Base-by-base conservation (phyloP, 1,140 invertebrate species). In the Drosophila punjabiensis region DNA sequence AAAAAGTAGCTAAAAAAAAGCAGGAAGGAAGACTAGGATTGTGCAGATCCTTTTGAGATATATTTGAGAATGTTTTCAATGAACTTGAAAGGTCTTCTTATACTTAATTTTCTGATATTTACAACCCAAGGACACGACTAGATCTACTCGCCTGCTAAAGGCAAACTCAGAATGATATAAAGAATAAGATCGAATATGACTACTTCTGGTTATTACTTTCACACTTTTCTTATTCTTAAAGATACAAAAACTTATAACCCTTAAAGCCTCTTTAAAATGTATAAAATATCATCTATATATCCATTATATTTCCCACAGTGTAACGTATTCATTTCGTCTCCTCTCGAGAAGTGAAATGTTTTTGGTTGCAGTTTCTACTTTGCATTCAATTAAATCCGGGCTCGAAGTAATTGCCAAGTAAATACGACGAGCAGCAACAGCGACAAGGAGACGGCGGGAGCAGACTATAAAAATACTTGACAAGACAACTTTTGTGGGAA, bases 361-460 rank as follows among this genome's bases (percentile, higher is more conserved):
- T 74, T 61, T 33, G 69, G 53, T 73, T 74, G 68, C 68, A 74
- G 70, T 74, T 74, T 74, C 53, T 74, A 20, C 70, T 74, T 74
- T 74, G 70, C 68, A 74, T 74, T 74, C 70, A 74, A 74, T 74
- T 74, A 74, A 74, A 74, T 74, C 70, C 68, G 53, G 55, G 52
- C 70, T 60, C 56, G 70, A 74, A 74, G 68, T 74, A 74, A 74
- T 74, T 74, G 70, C 70, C 70, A 74, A 74, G 70, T 74, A 74
- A 74, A 74, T 73, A 73, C 68, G 55, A 71, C 41, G 11, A 61
- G 35, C 53, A 33, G 11, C 47, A 43, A 50, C 45, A 28, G 14
- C 47, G 24, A 28, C 47, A 16, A 47, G 39, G 50, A 56, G 53
- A 11, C 20, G 33, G 7, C 53, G 43, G 43, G 35, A 28, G 20